A percentile compares a stretch with the other conserved stretches of the same genome.
Evolutionary conservation across 2,888 invertebrate genomes (phyloP).

Genomic region (Drosophila putrida): DNA sequence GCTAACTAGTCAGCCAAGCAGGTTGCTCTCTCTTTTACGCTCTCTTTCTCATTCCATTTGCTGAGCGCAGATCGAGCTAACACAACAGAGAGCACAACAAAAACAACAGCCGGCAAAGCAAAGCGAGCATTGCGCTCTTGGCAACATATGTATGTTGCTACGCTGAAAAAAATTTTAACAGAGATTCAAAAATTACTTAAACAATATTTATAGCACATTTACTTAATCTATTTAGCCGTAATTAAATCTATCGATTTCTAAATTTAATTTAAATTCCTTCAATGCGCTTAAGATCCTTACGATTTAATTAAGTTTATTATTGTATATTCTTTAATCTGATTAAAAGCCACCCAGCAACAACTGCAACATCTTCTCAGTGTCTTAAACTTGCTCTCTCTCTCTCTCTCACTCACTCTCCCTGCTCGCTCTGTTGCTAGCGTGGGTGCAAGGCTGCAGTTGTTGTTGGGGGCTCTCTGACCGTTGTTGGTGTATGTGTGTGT

Average conservation of each 20-base stretch:
- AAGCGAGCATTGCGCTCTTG: background rate
- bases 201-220: too few relatives aligned
- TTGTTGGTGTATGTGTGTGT: slow-evolving; percentile 38
- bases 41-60: slow-evolving; percentile 1
- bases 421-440: slow-evolving; percentile 29
- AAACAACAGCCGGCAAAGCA: slow-evolving; percentile 41
- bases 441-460: slow-evolving; percentile 45
- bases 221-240: background rate
- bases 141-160: slow-evolving; percentile 56
- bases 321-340: background rate
- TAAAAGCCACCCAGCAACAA: background rate
- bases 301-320: too few relatives aligned
- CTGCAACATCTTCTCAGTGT: slow-evolving; percentile 1
- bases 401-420: background rate
- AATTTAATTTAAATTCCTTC: background rate
- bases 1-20: slow-evolving; percentile 48
- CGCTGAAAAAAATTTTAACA: background rate
- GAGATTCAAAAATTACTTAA: too few relatives aligned
- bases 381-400: slow-evolving; percentile 1
- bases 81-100: slow-evolving; percentile 19
- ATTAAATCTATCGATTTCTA: background rate
- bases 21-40: slow-evolving; percentile 15
- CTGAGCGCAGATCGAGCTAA: slow-evolving; percentile 56
- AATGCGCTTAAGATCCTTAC: too few relatives aligned
- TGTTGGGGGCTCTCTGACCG: slow-evolving; percentile 21